A percentile compares a stretch with the other conserved stretches of the same genome.
These are phyloP conservation scores for Bruchidius siliquastri DNA, from an alignment of 2,888 invertebrate genomes.

Conservation along the genomic window DNA sequence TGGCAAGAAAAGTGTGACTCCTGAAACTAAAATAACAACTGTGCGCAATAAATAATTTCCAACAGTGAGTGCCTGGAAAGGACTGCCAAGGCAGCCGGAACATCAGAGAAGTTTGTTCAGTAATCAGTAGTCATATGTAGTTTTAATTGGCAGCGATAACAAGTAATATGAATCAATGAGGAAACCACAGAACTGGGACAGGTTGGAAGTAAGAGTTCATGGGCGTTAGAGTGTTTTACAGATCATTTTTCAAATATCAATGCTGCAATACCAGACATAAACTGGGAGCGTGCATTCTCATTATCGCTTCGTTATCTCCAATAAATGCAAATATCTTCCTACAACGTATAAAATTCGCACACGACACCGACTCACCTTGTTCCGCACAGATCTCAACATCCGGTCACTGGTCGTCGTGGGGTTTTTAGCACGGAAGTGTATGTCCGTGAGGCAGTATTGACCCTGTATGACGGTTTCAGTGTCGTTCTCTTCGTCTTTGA, in stretches of 20 bases:
- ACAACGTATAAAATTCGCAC: not conserved
- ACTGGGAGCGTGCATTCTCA: not conserved
- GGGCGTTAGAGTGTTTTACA: not conserved
- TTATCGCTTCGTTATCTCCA: not conserved
- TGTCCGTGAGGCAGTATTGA: constrained; percentile 63
- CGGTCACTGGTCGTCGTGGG: not conserved
- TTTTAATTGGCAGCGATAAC: no score
- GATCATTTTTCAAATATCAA: not conserved
- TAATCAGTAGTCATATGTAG: no score
- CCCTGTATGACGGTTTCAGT: constrained; percentile 46
- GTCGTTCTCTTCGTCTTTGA: constrained; percentile 16
- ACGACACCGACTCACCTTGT: not conserved
- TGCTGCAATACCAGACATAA: not conserved
- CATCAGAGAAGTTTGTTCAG: no score
- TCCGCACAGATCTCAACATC: not conserved
- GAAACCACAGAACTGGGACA: no score
- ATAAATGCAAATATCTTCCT: not conserved
- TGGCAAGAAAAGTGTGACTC: no score
- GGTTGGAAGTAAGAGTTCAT: no score
- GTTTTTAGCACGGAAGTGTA: constrained; percentile 12
- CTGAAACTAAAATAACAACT: no score
- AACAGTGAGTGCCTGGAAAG: no score
- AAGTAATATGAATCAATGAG: no score
- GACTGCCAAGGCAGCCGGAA: no score
- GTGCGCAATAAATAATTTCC: no score